Percentiles rank a stretch among this genome's conserved stretches.
Evolutionary conservation across 37 sponge, comb jelly and placozoan species (phyloP).

Genomic region (Haliclona indistincta): DNA sequence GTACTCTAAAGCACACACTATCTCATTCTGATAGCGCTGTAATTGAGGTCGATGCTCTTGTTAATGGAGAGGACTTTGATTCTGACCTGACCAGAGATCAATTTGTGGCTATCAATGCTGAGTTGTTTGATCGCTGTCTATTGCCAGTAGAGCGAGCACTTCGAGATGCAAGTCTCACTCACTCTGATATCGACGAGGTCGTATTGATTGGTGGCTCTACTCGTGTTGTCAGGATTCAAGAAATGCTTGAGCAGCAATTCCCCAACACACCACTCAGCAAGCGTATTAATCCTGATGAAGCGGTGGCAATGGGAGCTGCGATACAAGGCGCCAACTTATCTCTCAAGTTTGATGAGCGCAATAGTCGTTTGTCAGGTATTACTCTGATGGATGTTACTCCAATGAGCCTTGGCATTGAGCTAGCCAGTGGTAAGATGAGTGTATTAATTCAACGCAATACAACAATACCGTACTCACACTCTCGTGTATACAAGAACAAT

Average conservation of each 20-base stretch:
- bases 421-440: slow-evolving; percentile 86
- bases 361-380: slow-evolving; percentile 54
- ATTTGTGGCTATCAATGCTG: slow-evolving; percentile 72
- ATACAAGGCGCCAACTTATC: slow-evolving; percentile 92
- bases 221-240: slow-evolving; percentile 73
- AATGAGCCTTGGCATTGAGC: slow-evolving; percentile 87
- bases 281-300: slow-evolving; percentile 93
- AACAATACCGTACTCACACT: slow-evolving; percentile 88
- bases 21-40: slow-evolving; percentile 79
- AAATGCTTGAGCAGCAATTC: slow-evolving; percentile 69
- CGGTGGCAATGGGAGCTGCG: slow-evolving; percentile 94
- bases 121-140: slow-evolving; percentile 69
- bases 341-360: slow-evolving; percentile 55
- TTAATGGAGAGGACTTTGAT: slow-evolving; percentile 89
- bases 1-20: slow-evolving; percentile 79
- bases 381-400: slow-evolving; percentile 95
- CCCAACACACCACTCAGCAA: slow-evolving; percentile 74
- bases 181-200: slow-evolving; percentile 70
- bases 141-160: slow-evolving; percentile 72
- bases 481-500: slow-evolving; percentile 78
- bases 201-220: slow-evolving; percentile 92
- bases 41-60: slow-evolving; percentile 84
- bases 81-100: slow-evolving; percentile 77
- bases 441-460: slow-evolving; percentile 79
- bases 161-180: slow-evolving; percentile 66